phyloP scores from a whole-genome alignment of 2,888 invertebrate species.

The Andrena praecox region DNA sequence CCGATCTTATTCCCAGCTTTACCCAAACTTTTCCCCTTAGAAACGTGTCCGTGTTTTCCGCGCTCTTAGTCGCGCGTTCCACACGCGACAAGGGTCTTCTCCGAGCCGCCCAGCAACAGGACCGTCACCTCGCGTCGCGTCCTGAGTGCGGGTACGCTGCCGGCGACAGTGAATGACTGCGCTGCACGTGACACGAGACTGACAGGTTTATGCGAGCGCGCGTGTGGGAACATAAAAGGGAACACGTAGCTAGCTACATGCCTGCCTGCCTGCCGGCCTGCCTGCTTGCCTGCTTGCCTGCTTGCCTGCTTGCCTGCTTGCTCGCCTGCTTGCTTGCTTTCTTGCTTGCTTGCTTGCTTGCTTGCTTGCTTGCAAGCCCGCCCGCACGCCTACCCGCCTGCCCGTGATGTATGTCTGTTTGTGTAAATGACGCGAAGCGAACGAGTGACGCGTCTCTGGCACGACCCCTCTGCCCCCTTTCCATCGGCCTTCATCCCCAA shows the following conservation, averaged over 20 bases:
- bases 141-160: constrained; percentile 78
- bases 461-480: constrained; percentile 52
- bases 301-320: constrained; percentile 17
- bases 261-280: constrained; percentile 24
- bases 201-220: constrained; percentile 84
- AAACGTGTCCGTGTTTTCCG: constrained; percentile 52
- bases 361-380: constrained; percentile 64
- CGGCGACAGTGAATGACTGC: constrained; percentile 84
- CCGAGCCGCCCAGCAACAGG: constrained; percentile 64
- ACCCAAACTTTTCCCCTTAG: constrained; percentile 26
- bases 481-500: constrained; percentile 39
- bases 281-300: constrained; percentile 6
- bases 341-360: constrained; percentile 57
- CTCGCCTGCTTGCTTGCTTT: constrained; percentile 45
- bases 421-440: constrained; percentile 84
- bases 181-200: constrained; percentile 84
- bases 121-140: constrained; percentile 51
- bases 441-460: constrained; percentile 81
- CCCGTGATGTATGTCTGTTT: constrained; percentile 84
- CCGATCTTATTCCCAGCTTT: constrained; percentile 27
- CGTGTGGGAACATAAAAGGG: constrained; percentile 84
- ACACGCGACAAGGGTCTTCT: constrained; percentile 52
- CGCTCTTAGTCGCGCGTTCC: constrained; percentile 47
- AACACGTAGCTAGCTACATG: constrained; percentile 80
- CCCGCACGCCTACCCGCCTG: constrained; percentile 76